A percentile compares a stretch with the other conserved stretches of the same genome.
Evolutionary conservation across 1,140 invertebrate species (phyloP).

Genomic region (Chionoecetes opilio): DNA sequence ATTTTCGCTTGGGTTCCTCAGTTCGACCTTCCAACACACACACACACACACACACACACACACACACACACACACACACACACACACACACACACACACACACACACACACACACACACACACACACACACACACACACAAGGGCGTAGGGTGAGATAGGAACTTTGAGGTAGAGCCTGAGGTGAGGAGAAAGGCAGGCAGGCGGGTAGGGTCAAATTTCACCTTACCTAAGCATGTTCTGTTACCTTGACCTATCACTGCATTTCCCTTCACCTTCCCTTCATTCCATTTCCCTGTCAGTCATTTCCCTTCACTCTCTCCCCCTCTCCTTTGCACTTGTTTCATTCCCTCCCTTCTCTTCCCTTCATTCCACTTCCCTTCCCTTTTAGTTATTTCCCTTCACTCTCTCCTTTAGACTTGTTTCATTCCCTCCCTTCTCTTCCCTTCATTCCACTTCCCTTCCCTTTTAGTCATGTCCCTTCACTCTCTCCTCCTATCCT

Average conservation of each 20-base stretch:
- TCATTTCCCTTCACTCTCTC: not conserved
- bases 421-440: not conserved
- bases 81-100: no score
- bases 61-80: no score
- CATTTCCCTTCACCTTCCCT: slow-evolving; percentile 1
- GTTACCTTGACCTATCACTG: not conserved
- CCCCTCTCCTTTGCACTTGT: not conserved
- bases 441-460: not conserved
- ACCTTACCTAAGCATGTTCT: not conserved
- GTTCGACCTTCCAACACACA: no score
- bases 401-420: not conserved
- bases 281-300: not conserved
- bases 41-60: no score
- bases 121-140: not conserved
- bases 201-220: not conserved
- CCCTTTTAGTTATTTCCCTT: not conserved
- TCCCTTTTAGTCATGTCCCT: not conserved
- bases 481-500: not conserved
- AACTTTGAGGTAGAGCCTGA: no score
- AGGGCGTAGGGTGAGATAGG: not conserved
- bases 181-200: not conserved
- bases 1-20: no score
- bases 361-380: not conserved
- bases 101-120: not conserved
- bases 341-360: not conserved